phyloP scores from a whole-genome alignment of 2,113 vertebrate genomes.

The Planiliza haematocheilus region DNA sequence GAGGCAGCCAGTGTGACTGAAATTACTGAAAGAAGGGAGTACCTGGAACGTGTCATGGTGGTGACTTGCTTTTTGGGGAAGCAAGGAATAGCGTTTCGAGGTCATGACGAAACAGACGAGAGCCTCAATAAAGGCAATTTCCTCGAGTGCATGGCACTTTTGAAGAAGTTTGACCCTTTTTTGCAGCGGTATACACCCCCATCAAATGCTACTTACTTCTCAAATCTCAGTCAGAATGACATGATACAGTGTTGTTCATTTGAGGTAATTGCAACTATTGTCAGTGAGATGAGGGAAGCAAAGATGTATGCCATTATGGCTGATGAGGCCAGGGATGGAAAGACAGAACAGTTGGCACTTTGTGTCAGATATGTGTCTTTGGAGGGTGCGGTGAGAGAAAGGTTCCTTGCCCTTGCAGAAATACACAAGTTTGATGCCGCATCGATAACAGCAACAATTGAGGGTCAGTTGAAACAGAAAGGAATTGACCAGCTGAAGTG shows the following conservation, averaged over 20 bases:
- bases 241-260: not conserved
- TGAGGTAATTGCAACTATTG: not conserved
- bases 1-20: too few relatives aligned
- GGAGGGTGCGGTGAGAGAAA: not conserved
- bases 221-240: not conserved
- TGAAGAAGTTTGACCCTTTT: not conserved
- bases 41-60: not conserved
- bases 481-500: not conserved
- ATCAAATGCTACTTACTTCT: not conserved
- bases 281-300: not conserved
- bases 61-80: too few relatives aligned
- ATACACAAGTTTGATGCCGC: not conserved
- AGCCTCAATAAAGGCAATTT: not conserved
- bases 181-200: not conserved
- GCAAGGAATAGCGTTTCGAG: constrained; percentile 1
- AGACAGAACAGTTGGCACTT: not conserved
- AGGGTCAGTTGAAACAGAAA: not conserved
- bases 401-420: not conserved
- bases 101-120: not conserved
- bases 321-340: not conserved
- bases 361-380: not conserved
- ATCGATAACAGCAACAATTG: not conserved
- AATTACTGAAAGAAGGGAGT: too few relatives aligned
- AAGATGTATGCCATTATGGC: not conserved
- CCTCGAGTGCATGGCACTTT: not conserved